phyloP scores from a whole-genome alignment of 2,797 vertebrate genomes.

The Enteromius fasciolatus region DNA sequence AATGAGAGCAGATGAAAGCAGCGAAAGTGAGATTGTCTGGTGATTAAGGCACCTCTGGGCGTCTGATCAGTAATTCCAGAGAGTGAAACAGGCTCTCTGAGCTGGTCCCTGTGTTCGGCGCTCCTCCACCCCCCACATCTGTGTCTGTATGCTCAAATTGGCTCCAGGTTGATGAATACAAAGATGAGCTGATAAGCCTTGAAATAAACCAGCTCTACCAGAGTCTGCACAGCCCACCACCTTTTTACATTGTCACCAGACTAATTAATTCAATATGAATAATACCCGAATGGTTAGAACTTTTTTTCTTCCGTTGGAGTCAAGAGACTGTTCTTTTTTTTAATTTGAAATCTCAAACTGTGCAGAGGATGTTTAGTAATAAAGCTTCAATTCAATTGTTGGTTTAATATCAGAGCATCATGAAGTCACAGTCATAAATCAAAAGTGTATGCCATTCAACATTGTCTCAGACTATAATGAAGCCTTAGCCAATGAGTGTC shows the following conservation, averaged over 20 bases:
- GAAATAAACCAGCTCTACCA: not conserved
- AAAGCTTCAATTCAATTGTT: not conserved
- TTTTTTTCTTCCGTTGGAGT: not conserved
- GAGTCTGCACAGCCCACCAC: not conserved
- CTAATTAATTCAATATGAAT: slow-evolving; percentile 5
- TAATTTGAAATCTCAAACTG: not conserved
- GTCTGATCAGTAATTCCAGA: slow-evolving; percentile 36
- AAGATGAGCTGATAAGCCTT: slow-evolving; percentile 27
- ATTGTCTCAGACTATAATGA: not conserved
- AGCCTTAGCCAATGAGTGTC: no score
- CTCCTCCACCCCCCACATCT: not conserved
- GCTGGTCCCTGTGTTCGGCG: not conserved
- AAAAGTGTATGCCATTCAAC: not conserved
- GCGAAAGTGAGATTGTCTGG: slow-evolving; percentile 18
- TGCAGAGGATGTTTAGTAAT: not conserved
- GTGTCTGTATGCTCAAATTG: slow-evolving; percentile 16
- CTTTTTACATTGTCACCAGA: slow-evolving; percentile 13
- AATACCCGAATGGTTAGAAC: not conserved
- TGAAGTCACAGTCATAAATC: not conserved
- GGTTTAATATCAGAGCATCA: not conserved
- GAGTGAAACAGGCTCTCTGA: slow-evolving; percentile 15
- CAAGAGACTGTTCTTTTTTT: not conserved
- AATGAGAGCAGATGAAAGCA: slow-evolving; percentile 18
- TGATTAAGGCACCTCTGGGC: slow-evolving; percentile 38
- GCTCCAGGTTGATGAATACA: slow-evolving; percentile 44